Conservation (phyloP, 2,888 invertebrate genomes). For the Hydrotaea cyrtoneurina region DNA sequence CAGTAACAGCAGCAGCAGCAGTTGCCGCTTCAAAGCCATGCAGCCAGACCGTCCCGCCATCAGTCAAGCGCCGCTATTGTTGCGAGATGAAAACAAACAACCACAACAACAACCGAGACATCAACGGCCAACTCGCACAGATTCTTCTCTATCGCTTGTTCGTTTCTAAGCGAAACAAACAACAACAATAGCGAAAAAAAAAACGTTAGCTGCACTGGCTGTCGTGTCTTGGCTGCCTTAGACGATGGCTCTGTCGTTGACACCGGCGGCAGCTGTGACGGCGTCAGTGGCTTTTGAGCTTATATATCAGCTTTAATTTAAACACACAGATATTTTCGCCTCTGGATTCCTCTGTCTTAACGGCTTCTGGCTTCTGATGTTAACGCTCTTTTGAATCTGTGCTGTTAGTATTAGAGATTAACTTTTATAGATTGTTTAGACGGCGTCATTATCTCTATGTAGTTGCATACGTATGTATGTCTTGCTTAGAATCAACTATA, state of each 20-base stretch:
- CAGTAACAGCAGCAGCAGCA: constrained; percentile 40
- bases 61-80: constrained; percentile 17
- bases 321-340: constrained; percentile 12
- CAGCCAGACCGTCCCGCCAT: constrained; percentile 1
- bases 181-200: neutral
- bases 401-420: constrained; percentile 6
- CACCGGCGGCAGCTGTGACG: constrained; percentile 17
- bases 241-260: neutral
- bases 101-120: neutral
- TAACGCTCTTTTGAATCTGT: constrained; percentile 25
- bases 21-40: constrained; percentile 10
- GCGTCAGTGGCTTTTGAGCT: constrained; percentile 14
- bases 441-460: constrained; percentile 54
- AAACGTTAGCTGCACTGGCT: neutral
- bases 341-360: constrained; percentile 29
- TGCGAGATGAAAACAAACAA: neutral
- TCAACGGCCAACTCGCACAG: neutral
- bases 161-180: constrained; percentile 9
- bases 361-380: constrained; percentile 15
- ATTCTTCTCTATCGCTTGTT: constrained; percentile 14
- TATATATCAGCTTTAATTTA: constrained; percentile 28
- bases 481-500: constrained; percentile 6
- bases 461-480: neutral
- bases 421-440: constrained; percentile 41
- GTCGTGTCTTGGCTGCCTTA: neutral